Percentiles rank a stretch among this genome's conserved stretches.
These are phyloP conservation scores for Lutjanus erythropterus DNA, from an alignment of 2,113 vertebrate species.

Conservation along the genomic window DNA sequence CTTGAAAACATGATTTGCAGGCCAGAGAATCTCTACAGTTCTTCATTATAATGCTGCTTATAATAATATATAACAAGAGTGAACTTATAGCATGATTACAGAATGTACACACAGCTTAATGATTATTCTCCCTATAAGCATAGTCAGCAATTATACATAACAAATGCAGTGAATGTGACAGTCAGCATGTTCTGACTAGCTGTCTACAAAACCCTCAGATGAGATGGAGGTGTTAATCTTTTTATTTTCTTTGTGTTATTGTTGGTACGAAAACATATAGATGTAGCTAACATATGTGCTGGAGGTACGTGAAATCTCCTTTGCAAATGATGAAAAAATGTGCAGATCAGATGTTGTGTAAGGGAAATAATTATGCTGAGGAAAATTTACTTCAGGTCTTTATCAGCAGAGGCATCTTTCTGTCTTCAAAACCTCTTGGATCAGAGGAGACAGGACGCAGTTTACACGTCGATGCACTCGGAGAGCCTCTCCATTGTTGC, in stretches of 20 bases:
- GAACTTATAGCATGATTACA: not conserved
- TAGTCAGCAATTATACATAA: not conserved
- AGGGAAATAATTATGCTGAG: not conserved
- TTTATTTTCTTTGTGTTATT: not conserved
- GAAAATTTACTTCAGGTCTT: not conserved
- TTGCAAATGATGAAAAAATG: not conserved
- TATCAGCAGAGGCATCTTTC: not conserved
- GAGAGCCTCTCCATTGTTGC: constrained; percentile 3
- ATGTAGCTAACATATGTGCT: not conserved
- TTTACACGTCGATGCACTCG: not conserved
- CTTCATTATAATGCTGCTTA: too few relatives aligned
- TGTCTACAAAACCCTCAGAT: not conserved
- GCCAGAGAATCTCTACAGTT: too few relatives aligned
- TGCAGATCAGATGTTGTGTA: not conserved
- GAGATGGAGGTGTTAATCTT: not conserved
- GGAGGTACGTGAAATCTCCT: not conserved
- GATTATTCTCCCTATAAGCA: not conserved
- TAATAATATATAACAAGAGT: too few relatives aligned
- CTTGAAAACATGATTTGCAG: too few relatives aligned
- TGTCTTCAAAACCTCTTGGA: not conserved
- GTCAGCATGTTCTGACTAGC: not conserved
- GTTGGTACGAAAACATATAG: not conserved
- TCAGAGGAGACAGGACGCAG: too few relatives aligned
- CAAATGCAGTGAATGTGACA: too few relatives aligned
- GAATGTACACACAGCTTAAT: not conserved